phyloP scores from a whole-genome alignment of 2,888 invertebrate species.

The Belgica antarctica region DNA sequence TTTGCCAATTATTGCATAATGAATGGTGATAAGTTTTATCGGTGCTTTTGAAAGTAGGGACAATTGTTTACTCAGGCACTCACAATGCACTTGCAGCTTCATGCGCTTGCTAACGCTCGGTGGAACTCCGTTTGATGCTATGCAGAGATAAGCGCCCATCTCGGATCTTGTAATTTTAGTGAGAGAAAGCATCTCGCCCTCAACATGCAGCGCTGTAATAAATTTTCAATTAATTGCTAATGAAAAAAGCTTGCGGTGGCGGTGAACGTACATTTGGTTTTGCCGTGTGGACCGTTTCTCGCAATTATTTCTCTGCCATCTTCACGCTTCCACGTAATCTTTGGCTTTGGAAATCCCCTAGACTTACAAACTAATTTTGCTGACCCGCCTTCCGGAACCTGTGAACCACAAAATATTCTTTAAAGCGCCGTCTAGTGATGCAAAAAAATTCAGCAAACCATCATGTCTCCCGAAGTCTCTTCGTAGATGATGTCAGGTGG shows the following conservation, averaged over 20 bases:
- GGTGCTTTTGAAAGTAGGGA: not conserved
- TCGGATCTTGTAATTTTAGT: conserved; percentile 85
- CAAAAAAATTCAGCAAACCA: too few species aligned
- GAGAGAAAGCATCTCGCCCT: conserved; percentile 76
- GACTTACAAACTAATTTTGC: conserved; percentile 85
- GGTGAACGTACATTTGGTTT: conserved; percentile 69
- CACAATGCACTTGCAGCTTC: conserved; percentile 88
- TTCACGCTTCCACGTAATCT: conserved; percentile 82
- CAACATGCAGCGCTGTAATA: conserved; percentile 65
- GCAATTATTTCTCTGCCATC: conserved; percentile 80
- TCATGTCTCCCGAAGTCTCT: conserved; percentile 86
- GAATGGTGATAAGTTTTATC: conserved; percentile 11
- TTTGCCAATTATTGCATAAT: not conserved
- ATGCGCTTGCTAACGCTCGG: conserved; percentile 68
- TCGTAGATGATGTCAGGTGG: conserved; percentile 87
- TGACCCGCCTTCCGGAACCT: conserved; percentile 87
- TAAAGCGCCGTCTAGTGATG: too few species aligned
- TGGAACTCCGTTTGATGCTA: conserved; percentile 57
- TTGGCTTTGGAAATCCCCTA: conserved; percentile 78
- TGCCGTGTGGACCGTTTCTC: conserved; percentile 68
- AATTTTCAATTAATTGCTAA: conserved; percentile 44
- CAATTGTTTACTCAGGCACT: conserved; percentile 57
- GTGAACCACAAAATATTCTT: too few species aligned
- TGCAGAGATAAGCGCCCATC: conserved; percentile 86
- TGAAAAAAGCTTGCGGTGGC: not conserved